phyloP scores from a whole-genome alignment of 2,113 vertebrate genomes.

The Speoplatyrhinus poulsoni region DNA sequence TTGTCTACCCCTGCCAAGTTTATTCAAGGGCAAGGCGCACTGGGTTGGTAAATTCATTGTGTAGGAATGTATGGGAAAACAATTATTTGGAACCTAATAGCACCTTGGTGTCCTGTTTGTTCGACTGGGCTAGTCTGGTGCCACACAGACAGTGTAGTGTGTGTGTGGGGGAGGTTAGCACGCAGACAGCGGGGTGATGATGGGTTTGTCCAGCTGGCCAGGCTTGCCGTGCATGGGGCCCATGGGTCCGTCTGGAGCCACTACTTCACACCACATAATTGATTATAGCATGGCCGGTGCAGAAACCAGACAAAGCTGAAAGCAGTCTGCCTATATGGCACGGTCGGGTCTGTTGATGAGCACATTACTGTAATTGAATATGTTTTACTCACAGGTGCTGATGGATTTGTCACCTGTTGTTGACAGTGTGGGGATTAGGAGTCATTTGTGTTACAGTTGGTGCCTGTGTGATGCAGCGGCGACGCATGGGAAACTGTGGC shows the following conservation, averaged over 20 bases:
- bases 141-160: slow-evolving; percentile 42
- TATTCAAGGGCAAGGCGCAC: slow-evolving; percentile 31
- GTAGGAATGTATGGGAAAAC: slow-evolving; percentile 3
- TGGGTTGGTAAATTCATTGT: slow-evolving; percentile 14
- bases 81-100: background rate
- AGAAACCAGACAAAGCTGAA: slow-evolving; percentile 63
- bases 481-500: slow-evolving; percentile 21
- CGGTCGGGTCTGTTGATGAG: slow-evolving; percentile 30
- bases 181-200: slow-evolving; percentile 41
- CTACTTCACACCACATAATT: slow-evolving; percentile 52
- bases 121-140: slow-evolving; percentile 43
- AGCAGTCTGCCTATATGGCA: slow-evolving; percentile 45
- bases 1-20: slow-evolving; percentile 39
- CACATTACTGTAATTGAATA: slow-evolving; percentile 32
- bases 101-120: slow-evolving; percentile 51
- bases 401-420: slow-evolving; percentile 19
- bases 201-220: slow-evolving; percentile 67
- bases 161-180: slow-evolving; percentile 32
- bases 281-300: slow-evolving; percentile 27
- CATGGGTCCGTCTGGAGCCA: slow-evolving; percentile 45
- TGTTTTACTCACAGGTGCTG: background rate
- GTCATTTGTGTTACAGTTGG: slow-evolving; percentile 19
- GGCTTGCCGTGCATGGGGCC: slow-evolving; percentile 46
- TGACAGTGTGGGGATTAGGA: slow-evolving; percentile 3
- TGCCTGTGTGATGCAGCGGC: slow-evolving; percentile 26